Evolutionary conservation across 2,888 invertebrate genomes (phyloP).

Genomic region (Amaurobius ferox): DNA sequence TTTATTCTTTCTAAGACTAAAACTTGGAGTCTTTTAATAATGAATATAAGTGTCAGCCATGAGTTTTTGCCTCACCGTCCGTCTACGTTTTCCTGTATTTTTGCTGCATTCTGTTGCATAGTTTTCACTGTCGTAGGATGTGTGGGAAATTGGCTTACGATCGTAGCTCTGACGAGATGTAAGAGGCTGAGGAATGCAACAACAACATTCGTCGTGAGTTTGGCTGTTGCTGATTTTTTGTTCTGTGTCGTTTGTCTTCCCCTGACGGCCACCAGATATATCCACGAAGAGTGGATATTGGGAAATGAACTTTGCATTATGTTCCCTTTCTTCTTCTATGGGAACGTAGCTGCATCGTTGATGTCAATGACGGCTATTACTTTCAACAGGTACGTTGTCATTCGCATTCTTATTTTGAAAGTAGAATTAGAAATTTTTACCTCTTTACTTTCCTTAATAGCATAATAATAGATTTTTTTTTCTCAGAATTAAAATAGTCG

Average conservation of each 20-base stretch:
- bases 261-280: slow-evolving; percentile 90
- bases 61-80: slow-evolving; percentile 40
- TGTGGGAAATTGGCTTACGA: slow-evolving; percentile 73
- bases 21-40: too few relatives aligned
- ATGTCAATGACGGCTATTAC: slow-evolving; percentile 74
- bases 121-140: slow-evolving; percentile 86
- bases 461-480: too few relatives aligned
- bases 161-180: slow-evolving; percentile 82
- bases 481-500: too few relatives aligned
- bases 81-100: slow-evolving; percentile 80
- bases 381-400: slow-evolving; percentile 74
- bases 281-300: slow-evolving; percentile 83
- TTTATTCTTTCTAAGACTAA: too few relatives aligned
- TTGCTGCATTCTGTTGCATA: slow-evolving; percentile 88
- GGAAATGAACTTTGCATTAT: slow-evolving; percentile 84
- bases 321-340: slow-evolving; percentile 74
- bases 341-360: slow-evolving; percentile 74
- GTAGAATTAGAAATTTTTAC: too few relatives aligned
- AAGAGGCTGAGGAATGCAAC: slow-evolving; percentile 82
- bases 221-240: slow-evolving; percentile 91
- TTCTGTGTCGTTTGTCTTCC: slow-evolving; percentile 92
- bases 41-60: neutral
- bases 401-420: too few relatives aligned
- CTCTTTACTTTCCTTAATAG: too few relatives aligned
- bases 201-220: slow-evolving; percentile 92